Percentiles rank a stretch among this genome's conserved stretches.
phyloP scores from a whole-genome alignment of 2,888 invertebrate species.

The Micoletzkya japonica region DNA sequence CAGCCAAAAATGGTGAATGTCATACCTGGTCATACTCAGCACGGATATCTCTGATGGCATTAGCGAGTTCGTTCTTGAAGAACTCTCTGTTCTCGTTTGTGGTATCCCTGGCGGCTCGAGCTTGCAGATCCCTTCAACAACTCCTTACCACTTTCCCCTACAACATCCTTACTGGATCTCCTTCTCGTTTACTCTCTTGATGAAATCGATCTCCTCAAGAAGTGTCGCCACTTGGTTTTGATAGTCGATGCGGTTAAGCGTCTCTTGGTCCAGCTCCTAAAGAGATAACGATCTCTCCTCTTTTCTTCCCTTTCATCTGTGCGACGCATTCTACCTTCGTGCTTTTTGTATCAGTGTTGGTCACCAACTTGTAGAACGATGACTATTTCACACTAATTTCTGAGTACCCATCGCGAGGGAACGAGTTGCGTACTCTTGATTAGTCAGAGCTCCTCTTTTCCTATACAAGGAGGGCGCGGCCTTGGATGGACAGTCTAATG shows the following conservation, averaged over 20 bases:
- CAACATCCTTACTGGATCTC: conserved; percentile 50
- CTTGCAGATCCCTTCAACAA: conserved; percentile 66
- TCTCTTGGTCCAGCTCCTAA: conserved; percentile 68
- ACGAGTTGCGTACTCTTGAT: too few species aligned
- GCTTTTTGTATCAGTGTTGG: too few species aligned
- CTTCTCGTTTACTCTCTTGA: conserved; percentile 68
- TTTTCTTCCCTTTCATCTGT: neutral
- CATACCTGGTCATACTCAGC: conserved; percentile 66
- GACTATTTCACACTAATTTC: too few species aligned
- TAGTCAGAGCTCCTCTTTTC: too few species aligned
- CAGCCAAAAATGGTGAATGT: neutral
- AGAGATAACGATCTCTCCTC: too few species aligned
- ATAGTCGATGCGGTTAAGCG: conserved; percentile 67
- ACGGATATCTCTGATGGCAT: conserved; percentile 68
- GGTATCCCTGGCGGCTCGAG: conserved; percentile 68
- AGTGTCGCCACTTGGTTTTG: conserved; percentile 68
- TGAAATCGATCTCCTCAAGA: conserved; percentile 68
- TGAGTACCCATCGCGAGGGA: too few species aligned
- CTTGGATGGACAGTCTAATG: too few species aligned
- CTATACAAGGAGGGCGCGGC: too few species aligned
- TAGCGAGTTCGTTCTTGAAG: conserved; percentile 69
- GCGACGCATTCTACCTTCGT: neutral
- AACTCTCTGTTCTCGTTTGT: conserved; percentile 69
- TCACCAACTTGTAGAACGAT: too few species aligned
- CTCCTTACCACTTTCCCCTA: conserved; percentile 4